These are phyloP conservation scores for Loriculus beryllinus DNA, from an alignment of 2,797 vertebrate species.

Conservation along the genomic window DNA sequence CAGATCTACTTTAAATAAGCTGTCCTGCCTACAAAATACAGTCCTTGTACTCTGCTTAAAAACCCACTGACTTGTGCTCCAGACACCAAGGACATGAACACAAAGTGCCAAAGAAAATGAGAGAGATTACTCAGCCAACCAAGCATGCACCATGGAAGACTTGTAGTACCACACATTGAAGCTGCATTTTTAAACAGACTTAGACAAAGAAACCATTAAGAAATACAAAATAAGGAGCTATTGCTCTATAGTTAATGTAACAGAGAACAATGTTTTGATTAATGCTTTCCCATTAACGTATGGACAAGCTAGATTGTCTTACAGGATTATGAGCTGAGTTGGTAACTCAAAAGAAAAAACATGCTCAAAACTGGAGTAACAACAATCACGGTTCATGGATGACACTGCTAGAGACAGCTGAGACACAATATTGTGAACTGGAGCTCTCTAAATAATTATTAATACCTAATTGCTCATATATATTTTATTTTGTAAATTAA, in stretches of 20 bases:
- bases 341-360: background rate
- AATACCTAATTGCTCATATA: background rate
- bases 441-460: background rate
- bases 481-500: background rate
- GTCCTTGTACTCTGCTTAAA: background rate
- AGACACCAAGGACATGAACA: background rate
- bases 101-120: constrained; percentile 4
- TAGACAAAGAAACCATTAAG: constrained; percentile 19
- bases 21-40: background rate
- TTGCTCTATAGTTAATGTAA: constrained; percentile 23
- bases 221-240: constrained; percentile 37
- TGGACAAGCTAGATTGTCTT: constrained; percentile 20
- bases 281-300: constrained; percentile 29
- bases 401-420: background rate
- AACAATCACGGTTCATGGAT: background rate
- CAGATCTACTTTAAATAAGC: background rate
- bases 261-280: constrained; percentile 11
- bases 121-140: constrained; percentile 13
- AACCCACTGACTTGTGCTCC: background rate
- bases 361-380: background rate
- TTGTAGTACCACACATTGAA: background rate
- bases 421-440: background rate
- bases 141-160: background rate
- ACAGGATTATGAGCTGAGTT: background rate
- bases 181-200: background rate